A percentile compares a stretch with the other conserved stretches of the same genome.
Evolutionary conservation across 2,888 invertebrate genomes (phyloP).

Genomic region (Sesia apiformis): DNA sequence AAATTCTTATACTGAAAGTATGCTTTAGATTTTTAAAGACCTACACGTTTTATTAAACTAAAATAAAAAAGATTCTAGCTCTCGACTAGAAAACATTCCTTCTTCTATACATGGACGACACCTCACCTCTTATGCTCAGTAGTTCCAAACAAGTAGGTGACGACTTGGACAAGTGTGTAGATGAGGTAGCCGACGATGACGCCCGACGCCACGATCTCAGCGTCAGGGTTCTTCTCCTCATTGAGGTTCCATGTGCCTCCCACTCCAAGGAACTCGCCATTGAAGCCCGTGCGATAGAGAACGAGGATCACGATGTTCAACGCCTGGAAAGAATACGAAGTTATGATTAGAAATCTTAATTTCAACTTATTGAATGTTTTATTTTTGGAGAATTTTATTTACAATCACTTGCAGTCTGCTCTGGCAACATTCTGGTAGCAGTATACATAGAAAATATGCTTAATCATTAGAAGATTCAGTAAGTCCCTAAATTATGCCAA

Average conservation of each 20-base stretch:
- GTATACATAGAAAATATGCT: too few relatives aligned
- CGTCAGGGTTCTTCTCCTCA: conserved; percentile 90
- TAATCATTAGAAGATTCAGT: too few relatives aligned
- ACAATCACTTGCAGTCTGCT: too few relatives aligned
- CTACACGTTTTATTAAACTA: too few relatives aligned
- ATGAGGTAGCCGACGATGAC: conserved; percentile 90
- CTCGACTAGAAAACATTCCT: not conserved
- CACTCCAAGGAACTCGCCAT: conserved; percentile 88
- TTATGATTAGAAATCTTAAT: too few relatives aligned
- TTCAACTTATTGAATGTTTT: too few relatives aligned
- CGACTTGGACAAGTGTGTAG: conserved; percentile 84
- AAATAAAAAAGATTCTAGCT: too few relatives aligned
- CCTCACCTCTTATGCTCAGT: conserved; percentile 83
- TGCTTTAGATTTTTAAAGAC: too few relatives aligned
- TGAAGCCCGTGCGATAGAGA: conserved; percentile 87
- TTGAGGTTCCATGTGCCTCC: conserved; percentile 94
- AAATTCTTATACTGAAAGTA: too few relatives aligned
- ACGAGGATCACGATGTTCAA: conserved; percentile 86
- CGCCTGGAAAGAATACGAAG: conserved; percentile 69
- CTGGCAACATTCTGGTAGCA: too few relatives aligned
- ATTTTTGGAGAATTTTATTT: too few relatives aligned
- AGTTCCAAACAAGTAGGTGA: conserved; percentile 84
- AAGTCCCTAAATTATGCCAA: too few relatives aligned
- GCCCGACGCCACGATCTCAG: conserved; percentile 91
- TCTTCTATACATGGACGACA: not conserved